Evolutionary conservation across 1,140 invertebrate species (phyloP), one percentile per base, ranked within the genome.

Genomic region (Choristoneura fumiferana): DNA sequence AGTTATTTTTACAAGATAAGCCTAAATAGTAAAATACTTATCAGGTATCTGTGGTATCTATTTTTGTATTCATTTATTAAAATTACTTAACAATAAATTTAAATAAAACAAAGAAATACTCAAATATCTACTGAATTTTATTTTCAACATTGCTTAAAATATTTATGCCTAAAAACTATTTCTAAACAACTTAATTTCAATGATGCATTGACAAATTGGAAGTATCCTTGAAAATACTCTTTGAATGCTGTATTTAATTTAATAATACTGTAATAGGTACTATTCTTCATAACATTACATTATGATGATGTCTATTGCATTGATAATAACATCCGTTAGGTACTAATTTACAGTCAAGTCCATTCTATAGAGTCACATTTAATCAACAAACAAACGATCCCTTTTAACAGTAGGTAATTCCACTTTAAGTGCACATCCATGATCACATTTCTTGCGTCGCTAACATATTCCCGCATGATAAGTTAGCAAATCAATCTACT

Each of bases 171-270:
- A n/a, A 49, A 33, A 49, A n/a, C 18, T 29, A 29, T 37, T 33
- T 5, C 17, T 36, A 14, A n/a, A 49, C 43, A 49, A 12, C 43
- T 49, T 49, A 49, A 37, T 36, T 43, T 29, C 12, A 39, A 35
- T 53, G 34, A 54, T 40, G 71, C 67, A 73, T 73, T 73, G 34
- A 53, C 75, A 75, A 77, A 71, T 64, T 73, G 18, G 74, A 57
- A 77, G 65, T 77, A 77, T 77, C 57, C 8, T 52, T 54, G 37
- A 15, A 60, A 54, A 77, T 77, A 77, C 72, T 77, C 70, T 75
- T 75, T 71, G 74, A 74, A 77, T 74, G 69, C 72, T n/a, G 52
- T 9, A 5, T 29, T 49, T 29, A 12, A 10, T 49, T 18, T 49
- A 49, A 33, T 49, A 49, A 49, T 49, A 49, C 43, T 49, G 43